Base-by-base conservation (phyloP, 2,797 vertebrate genomes). In the Cirrhinus molitorella region DNA sequence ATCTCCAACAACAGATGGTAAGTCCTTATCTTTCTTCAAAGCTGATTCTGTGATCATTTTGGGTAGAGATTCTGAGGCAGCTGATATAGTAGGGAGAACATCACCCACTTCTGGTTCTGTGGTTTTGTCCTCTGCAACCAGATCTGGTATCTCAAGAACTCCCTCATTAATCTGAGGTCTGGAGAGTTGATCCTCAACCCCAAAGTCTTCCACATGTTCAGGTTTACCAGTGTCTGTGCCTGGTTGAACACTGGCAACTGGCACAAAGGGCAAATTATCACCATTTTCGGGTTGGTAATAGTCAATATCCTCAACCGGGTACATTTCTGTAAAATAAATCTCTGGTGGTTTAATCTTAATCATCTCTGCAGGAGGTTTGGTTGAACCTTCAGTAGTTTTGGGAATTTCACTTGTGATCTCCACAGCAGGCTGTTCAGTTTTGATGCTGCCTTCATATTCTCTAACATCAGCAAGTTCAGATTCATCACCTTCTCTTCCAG, bases 291-390 rank as follows among this genome's bases (percentile, higher is more conserved):
- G 88, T 1, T 10, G 57, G 17, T 76, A 23, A 70, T 83, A 5
- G 34, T 88, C 80, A 3, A 86, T 73, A 31, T 55, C 63, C n/a
- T 71, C 37, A 14, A 53, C 49, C 0, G 85, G 86, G 55, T 84
- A 40, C 0, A 80, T 31, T 11, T 90, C 86, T 37, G 90, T 85
- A 13, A 81, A 53, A 34, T 47, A 72, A 1, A 91, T 88, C 11
- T 77, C 21, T 1, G 88, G 84, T 0, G 53, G 53, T 57, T 91
- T 83, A 57, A 92, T 88, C 85, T 92, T 92, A 51, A 93, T 90
- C 9, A 89, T 88, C 23, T 91, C 79, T 0, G 87, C 85, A 47
- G 91, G 86, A 11, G 91, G 92, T 8, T 91, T 88, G 5, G 83
- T 73, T 37, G 53, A 16, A 9, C 85, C 59, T 45, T 79, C 75